Evolutionary conservation across 2,797 vertebrate genomes (phyloP), one percentile per base, ranked within the genome.

Genomic region (Semaprochilodus insignis): DNA sequence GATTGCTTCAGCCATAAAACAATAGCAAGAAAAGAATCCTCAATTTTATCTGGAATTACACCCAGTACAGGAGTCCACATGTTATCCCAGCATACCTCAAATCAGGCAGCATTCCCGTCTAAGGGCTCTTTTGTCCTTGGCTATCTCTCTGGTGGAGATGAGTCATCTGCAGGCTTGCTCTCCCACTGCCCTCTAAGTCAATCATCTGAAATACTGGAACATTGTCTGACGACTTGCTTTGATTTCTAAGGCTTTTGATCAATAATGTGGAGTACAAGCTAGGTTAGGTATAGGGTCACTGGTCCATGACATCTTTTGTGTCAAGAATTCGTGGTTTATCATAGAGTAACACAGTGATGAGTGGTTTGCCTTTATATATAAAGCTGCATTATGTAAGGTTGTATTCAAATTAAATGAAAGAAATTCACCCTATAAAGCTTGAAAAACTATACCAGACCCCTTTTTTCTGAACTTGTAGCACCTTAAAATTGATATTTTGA

Each of bases 71-170:
- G 48, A 48, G 14, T 19, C 48, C 6, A 8, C 48, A 54, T 54
- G 8, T 52, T 71, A 54, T 48, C 14, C 0, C 44, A 23, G 14
- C 25, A 25, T 36, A 54, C 23, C 25, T 69, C 60, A 59, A 36
- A 14, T 51, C n/a, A 74, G 69, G 48, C 67, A 0, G 67, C 44
- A 55, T 72, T n/a, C 54, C 7, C 52, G 14, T 31, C 70, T 72
- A 52, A 72, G 44, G 44, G n/a, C 23, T 31, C n/a, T 52, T 77
- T 52, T 66, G 59, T 52, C 81, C 74, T 80, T 69, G 62, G 13
- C 19, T 21, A 14, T 74, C 66, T 67, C 40, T 27, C 40, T 69
- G 15, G 31, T 63, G 34, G 72, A 75, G n/a, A 69, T 59, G 70
- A 73, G 48, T 72, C 70, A 27, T 73, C 25, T 25, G 4, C 21